A percentile compares a stretch with the other conserved stretches of the same genome.
phyloP scores from a whole-genome alignment of 2,888 invertebrate species.

The Adelognathus sp. region DNA sequence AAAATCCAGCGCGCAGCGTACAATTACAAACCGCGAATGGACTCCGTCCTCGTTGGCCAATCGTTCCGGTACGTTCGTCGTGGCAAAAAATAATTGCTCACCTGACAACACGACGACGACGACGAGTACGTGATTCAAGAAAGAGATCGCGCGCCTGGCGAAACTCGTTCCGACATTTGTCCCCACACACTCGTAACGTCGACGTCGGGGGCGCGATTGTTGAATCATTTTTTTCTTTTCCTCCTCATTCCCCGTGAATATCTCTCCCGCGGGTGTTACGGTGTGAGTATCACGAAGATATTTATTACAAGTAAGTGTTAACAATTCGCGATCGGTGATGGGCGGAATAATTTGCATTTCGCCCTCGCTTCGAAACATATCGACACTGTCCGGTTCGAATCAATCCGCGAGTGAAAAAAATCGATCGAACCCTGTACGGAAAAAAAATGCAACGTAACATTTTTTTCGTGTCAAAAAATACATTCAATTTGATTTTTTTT shows the following conservation, averaged over 20 bases:
- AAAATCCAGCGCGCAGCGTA: too few relatives aligned
- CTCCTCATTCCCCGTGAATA: not conserved
- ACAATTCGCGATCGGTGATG: not conserved
- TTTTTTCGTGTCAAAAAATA: not conserved
- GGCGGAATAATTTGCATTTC: not conserved
- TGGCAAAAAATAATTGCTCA: constrained; percentile 21
- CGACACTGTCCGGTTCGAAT: not conserved
- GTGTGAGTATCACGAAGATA: not conserved
- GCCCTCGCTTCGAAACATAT: not conserved
- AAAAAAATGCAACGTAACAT: not conserved
- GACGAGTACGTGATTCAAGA: not conserved
- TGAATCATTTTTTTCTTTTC: not conserved
- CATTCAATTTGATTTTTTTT: too few relatives aligned
- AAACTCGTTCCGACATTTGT: not conserved
- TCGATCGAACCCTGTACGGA: not conserved
- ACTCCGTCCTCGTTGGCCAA: constrained; percentile 24
- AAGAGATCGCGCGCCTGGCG: not conserved
- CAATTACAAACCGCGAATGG: constrained; percentile 34
- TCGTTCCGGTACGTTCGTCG: constrained; percentile 9
- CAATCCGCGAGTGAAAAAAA: not conserved
- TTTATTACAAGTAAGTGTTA: not conserved
- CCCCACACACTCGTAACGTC: not conserved
- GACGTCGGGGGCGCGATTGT: not conserved
- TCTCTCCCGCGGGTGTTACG: not conserved
- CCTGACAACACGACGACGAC: not conserved